Percentiles rank a stretch among this genome's conserved stretches.
These are phyloP conservation scores for Diadegma fenestrale DNA, from an alignment of 2,888 invertebrate species.

Conservation along the genomic window DNA sequence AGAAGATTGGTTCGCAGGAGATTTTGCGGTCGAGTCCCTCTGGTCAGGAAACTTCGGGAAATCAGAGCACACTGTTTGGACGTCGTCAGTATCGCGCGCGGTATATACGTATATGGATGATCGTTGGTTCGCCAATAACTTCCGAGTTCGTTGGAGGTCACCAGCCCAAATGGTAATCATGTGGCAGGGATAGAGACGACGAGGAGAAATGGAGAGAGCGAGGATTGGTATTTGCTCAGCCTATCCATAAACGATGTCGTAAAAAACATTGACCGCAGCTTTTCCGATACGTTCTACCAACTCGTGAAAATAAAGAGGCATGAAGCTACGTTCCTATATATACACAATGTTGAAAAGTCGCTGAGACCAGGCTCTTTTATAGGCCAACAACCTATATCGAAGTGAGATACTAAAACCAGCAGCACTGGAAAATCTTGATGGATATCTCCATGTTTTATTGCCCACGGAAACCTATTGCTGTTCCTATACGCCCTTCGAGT, in stretches of 20 bases:
- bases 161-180: slow-evolving; percentile 32
- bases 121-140: slow-evolving; percentile 60
- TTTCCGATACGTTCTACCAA: slow-evolving; percentile 19
- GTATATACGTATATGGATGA: neutral
- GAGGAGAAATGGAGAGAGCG: neutral
- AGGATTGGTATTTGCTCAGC: neutral
- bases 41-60: slow-evolving; percentile 54
- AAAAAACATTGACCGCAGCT: slow-evolving; percentile 8
- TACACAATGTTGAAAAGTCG: neutral
- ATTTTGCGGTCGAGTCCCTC: slow-evolving; percentile 17
- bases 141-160: slow-evolving; percentile 30
- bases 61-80: slow-evolving; percentile 43
- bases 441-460: neutral
- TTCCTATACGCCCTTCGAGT: neutral
- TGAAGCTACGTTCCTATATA: neutral
- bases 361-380: neutral
- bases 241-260: slow-evolving; percentile 2
- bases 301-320: slow-evolving; percentile 1
- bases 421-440: slow-evolving; percentile 1
- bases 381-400: neutral
- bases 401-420: neutral
- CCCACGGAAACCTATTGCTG: slow-evolving; percentile 1
- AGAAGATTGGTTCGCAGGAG: slow-evolving; percentile 48
- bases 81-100: neutral
- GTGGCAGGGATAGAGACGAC: neutral